Evolutionary conservation across 2,888 invertebrate genomes (phyloP).

Genomic region (Cynaeus angustus): DNA sequence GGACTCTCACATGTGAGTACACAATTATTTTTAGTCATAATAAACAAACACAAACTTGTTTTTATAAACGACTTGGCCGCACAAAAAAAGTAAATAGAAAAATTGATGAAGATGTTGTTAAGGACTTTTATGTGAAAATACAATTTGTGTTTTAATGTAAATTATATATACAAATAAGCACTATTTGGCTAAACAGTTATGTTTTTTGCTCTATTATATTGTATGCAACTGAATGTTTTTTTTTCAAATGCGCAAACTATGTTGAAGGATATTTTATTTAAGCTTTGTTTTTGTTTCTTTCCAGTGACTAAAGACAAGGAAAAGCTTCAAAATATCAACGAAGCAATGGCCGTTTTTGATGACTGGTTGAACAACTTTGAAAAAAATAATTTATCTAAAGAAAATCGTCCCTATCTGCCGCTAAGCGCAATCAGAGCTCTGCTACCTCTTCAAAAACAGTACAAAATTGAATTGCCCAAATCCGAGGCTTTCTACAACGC

Average conservation of each 20-base stretch:
- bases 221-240: too few species aligned
- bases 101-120: too few species aligned
- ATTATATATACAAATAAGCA: too few species aligned
- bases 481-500: slow-evolving; percentile 77
- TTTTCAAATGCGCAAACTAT: too few species aligned
- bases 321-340: slow-evolving; percentile 83
- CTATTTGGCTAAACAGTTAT: too few species aligned
- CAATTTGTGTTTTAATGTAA: too few species aligned
- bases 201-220: too few species aligned
- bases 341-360: slow-evolving; percentile 81
- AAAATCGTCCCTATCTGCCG: slow-evolving; percentile 82
- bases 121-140: too few species aligned
- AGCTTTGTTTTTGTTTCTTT: slow-evolving; percentile 50
- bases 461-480: slow-evolving; percentile 71
- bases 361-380: slow-evolving; percentile 85
- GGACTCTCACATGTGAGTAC: slow-evolving; percentile 78
- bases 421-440: slow-evolving; percentile 76
- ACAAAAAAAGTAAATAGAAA: too few species aligned
- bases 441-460: slow-evolving; percentile 73
- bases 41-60: too few species aligned
- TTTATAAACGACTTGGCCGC: too few species aligned
- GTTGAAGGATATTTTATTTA: too few species aligned
- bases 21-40: slow-evolving; percentile 1
- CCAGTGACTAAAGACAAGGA: slow-evolving; percentile 84
- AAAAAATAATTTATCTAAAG: slow-evolving; percentile 77